phyloP scores from a whole-genome alignment of 2,797 vertebrate species.

The Micromesistius poutassou region DNA sequence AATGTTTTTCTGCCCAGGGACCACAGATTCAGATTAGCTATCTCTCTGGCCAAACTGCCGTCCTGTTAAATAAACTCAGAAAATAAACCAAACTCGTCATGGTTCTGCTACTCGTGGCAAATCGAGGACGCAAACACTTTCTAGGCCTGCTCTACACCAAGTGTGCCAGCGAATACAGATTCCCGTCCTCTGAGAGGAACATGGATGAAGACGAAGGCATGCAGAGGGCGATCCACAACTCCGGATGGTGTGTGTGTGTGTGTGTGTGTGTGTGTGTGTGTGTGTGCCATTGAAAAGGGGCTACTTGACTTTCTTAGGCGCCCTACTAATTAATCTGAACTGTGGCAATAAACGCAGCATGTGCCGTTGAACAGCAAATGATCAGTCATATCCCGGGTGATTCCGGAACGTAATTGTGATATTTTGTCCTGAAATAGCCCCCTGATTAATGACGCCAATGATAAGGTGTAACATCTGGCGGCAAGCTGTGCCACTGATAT shows the following conservation, averaged over 20 bases:
- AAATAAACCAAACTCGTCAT: no score
- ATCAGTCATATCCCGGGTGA: neutral
- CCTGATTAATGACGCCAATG: constrained; percentile 3
- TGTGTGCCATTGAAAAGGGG: no score
- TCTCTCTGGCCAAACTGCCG: neutral
- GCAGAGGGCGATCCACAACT: no score
- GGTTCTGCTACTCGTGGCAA: no score
- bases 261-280: no score
- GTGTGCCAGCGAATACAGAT: no score
- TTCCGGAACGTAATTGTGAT: neutral
- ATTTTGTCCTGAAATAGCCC: neutral
- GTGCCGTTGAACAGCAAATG: neutral
- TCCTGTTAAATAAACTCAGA: neutral
- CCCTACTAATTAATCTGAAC: constrained; percentile 3
- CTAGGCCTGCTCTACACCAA: no score
- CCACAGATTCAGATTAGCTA: neutral
- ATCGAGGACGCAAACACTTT: no score
- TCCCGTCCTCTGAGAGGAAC: neutral
- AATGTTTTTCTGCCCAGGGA: neutral
- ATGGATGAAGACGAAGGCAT: neutral
- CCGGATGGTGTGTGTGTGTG: no score
- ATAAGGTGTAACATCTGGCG: neutral
- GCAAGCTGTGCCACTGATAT: neutral
- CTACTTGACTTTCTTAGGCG: neutral
- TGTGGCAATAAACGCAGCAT: neutral